A percentile compares a stretch with the other conserved stretches of the same genome.
Evolutionary conservation across 92 coral and sea anemone genomes (phyloP).

Genomic region (Palythoa grandiflora): DNA sequence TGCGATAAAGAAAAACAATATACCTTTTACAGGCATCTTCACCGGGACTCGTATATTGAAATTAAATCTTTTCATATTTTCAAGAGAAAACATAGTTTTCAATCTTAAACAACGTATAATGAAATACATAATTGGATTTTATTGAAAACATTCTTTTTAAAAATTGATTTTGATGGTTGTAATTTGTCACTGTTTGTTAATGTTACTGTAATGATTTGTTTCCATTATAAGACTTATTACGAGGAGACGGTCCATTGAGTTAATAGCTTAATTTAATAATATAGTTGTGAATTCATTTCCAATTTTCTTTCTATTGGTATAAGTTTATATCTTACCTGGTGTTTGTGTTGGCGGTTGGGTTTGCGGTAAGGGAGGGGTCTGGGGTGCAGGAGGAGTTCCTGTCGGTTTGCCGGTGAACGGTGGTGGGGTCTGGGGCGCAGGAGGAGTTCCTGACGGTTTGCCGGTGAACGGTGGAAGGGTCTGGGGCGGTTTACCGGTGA

Average conservation of each 20-base stretch:
- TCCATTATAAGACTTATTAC: too few relatives aligned
- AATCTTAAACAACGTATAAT: background rate
- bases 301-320: background rate
- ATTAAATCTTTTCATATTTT: too few relatives aligned
- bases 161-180: background rate
- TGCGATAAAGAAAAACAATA: too few relatives aligned
- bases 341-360: conserved; percentile 25
- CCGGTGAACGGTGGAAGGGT: conserved; percentile 50
- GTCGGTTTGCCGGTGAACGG: conserved; percentile 59
- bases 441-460: conserved; percentile 30
- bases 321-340: background rate
- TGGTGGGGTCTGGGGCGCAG: conserved; percentile 66
- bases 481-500: conserved; percentile 46
- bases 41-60: too few relatives aligned
- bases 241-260: too few relatives aligned
- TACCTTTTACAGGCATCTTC: too few relatives aligned
- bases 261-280: background rate
- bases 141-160: too few relatives aligned
- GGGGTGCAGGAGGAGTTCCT: conserved; percentile 40
- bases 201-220: too few relatives aligned
- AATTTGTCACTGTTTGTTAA: too few relatives aligned
- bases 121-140: background rate
- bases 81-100: background rate
- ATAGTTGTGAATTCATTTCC: background rate
- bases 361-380: conserved; percentile 25